Conservation (phyloP, 2,113 vertebrate genomes). For the Emydura subglobosa region DNA sequence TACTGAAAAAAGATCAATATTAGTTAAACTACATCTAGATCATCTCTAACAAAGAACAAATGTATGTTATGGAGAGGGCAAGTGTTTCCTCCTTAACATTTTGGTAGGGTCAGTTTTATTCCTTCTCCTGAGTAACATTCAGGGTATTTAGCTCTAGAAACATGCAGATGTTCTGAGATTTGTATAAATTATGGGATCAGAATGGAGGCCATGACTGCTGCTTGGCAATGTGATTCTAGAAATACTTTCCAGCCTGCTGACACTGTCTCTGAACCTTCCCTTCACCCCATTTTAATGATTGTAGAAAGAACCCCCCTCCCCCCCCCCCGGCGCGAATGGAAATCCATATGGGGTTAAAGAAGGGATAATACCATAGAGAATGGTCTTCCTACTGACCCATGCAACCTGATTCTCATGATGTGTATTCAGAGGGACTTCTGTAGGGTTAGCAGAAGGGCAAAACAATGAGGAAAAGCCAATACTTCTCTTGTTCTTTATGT, state of each 20-base stretch:
- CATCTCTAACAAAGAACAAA: background rate
- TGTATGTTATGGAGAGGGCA: background rate
- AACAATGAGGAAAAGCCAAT: background rate
- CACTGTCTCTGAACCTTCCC: background rate
- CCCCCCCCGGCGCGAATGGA: background rate
- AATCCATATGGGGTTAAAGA: background rate
- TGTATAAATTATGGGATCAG: too few relatives aligned
- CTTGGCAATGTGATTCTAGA: background rate
- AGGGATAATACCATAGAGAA: rapidly evolving
- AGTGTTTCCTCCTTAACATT: background rate
- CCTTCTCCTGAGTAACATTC: background rate
- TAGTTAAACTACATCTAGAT: slow-evolving; percentile 8
- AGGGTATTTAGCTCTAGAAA: too few relatives aligned
- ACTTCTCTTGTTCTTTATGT: background rate
- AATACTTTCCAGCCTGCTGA: rapidly evolving
- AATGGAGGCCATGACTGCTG: too few relatives aligned
- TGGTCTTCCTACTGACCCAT: background rate
- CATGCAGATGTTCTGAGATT: too few relatives aligned
- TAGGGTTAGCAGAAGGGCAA: background rate
- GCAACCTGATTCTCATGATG: background rate
- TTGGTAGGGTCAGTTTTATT: slow-evolving; percentile 5
- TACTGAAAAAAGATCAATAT: background rate
- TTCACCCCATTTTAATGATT: too few relatives aligned
- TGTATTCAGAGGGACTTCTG: background rate
- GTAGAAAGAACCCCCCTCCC: background rate